These are phyloP conservation scores for Atherix ibis DNA, from an alignment of 2,888 invertebrate species.

Conservation along the genomic window DNA sequence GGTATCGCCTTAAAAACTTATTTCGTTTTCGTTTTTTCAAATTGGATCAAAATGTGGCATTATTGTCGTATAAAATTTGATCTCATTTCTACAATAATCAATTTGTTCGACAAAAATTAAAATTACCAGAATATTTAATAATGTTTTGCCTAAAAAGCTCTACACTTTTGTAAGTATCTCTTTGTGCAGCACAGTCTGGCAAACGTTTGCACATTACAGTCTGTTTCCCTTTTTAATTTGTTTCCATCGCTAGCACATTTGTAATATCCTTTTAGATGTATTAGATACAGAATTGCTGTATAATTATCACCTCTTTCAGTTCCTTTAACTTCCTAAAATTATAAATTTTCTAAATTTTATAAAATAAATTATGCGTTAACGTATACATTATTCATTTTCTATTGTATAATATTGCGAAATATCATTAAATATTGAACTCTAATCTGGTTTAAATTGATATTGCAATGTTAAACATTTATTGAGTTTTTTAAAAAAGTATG, in stretches of 20 bases:
- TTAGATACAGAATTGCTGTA: conserved; percentile 54
- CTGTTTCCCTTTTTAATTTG: conserved; percentile 42
- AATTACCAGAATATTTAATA: no score
- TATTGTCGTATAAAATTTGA: conserved; percentile 53
- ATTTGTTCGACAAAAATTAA: no score
- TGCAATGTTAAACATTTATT: no score
- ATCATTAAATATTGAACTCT: no score
- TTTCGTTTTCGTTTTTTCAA: conserved; percentile 35
- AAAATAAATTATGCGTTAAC: no score
- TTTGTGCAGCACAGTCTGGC: conserved; percentile 43
- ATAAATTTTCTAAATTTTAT: no score
- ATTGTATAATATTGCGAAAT: no score
- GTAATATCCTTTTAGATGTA: conserved; percentile 39
- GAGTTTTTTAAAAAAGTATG: no score
- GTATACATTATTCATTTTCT: no score
- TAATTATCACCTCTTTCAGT: conserved; percentile 60
- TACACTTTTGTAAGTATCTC: conserved; percentile 58
- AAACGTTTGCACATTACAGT: conserved; percentile 55
- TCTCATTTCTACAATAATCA: conserved; percentile 44
- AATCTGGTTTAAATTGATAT: no score
- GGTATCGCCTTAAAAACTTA: conserved; percentile 41
- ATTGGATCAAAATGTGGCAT: conserved; percentile 46
- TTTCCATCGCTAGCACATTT: conserved; percentile 17
- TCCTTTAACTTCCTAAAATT: conserved; percentile 55
- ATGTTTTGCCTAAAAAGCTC: conserved; percentile 43